Percentiles rank a stretch among this genome's conserved stretches.
These are phyloP conservation scores for Patella pellucida DNA, from an alignment of 2,888 invertebrate genomes.

Conservation along the genomic window DNA sequence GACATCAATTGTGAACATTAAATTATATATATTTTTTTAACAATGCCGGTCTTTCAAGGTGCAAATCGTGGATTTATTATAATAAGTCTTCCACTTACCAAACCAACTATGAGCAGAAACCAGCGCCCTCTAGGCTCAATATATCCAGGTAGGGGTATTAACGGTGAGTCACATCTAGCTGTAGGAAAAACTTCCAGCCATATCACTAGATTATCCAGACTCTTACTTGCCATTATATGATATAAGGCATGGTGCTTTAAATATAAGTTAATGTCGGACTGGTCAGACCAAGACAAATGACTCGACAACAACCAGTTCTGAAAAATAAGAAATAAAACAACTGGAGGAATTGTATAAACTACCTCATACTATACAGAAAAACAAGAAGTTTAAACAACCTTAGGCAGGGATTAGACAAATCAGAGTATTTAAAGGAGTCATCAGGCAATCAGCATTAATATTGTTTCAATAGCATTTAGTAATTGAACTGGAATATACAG, in stretches of 20 bases:
- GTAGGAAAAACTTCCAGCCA: conserved; percentile 69
- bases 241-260: conserved; percentile 83
- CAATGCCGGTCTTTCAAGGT: no score
- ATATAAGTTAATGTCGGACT: conserved; percentile 83
- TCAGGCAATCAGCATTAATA: no score
- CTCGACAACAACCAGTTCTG: conserved; percentile 83
- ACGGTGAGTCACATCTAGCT: conserved; percentile 21
- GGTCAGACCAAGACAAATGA: conserved; percentile 82
- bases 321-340: conserved; percentile 20
- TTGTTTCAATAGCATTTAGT: no score
- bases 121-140: conserved; percentile 59
- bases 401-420: no score
- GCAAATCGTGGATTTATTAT: no score
- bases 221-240: conserved; percentile 67
- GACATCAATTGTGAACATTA: no score
- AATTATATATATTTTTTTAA: no score
- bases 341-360: no score
- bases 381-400: no score
- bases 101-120: conserved; percentile 66
- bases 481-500: no score
- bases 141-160: conserved; percentile 51
- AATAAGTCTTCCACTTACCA: conserved; percentile 53
- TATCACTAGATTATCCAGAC: conserved; percentile 64
- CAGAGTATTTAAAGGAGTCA: no score
- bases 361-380: no score